A percentile compares a stretch with the other conserved stretches of the same genome.
Evolutionary conservation across 2,113 vertebrate species (phyloP).

Genomic region (Scomber colias): DNA sequence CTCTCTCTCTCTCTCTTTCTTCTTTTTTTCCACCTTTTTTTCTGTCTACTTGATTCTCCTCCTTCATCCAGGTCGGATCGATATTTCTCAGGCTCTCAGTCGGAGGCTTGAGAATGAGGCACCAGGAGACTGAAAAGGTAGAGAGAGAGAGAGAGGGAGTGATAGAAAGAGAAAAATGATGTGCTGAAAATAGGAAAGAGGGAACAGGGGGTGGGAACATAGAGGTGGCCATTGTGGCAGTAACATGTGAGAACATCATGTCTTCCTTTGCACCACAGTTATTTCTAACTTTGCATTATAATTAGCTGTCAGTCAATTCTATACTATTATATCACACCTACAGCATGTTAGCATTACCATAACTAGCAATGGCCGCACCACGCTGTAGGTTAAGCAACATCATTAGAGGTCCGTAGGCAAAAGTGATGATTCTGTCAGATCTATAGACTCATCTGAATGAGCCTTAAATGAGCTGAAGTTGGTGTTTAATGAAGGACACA

Average conservation of each 20-base stretch:
- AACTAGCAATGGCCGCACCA: neutral
- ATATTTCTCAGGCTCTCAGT: constrained; percentile 56
- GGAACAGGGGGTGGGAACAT: too few relatives aligned
- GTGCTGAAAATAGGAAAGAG: constrained; percentile 1
- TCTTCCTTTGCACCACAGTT: neutral
- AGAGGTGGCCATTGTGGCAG: neutral
- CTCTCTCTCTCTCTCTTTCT: neutral
- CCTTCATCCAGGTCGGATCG: constrained; percentile 34
- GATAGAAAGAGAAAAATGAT: constrained; percentile 39
- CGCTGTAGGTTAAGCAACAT: neutral
- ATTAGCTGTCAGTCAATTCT: neutral
- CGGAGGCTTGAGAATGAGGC: constrained; percentile 53
- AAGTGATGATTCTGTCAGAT: neutral
- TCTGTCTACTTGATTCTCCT: constrained; percentile 27
- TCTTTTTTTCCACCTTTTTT: neutral
- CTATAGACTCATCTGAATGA: neutral
- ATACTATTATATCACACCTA: neutral
- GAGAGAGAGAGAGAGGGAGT: constrained; percentile 3
- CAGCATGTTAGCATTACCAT: neutral
- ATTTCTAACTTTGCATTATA: constrained; percentile 6
- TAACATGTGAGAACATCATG: neutral
- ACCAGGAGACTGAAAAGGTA: constrained; percentile 37
- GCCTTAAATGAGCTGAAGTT: neutral
- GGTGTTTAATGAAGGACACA: neutral
- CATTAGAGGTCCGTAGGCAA: neutral